Base-by-base conservation (phyloP, 2,797 vertebrate species). In the Falco biarmicus region DNA sequence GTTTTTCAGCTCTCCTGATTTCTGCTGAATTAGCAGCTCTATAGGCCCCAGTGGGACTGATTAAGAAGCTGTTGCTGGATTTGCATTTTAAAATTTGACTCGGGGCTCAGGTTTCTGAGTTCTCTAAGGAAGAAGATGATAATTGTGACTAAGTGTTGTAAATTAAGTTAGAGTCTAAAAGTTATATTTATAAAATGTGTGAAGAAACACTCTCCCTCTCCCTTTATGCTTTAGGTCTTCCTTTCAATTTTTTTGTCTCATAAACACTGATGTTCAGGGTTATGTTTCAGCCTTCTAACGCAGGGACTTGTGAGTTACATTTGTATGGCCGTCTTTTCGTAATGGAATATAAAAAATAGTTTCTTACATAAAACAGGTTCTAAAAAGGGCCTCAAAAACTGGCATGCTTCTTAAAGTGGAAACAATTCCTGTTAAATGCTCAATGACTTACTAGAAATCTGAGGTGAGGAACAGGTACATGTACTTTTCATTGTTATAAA, bases 11-110 rank as follows among this genome's bases (percentile, higher is more conserved):
- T 98, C 98, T 98, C 98, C 97, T 98, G 98, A 98, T 99, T 99
- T 99, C 98, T 99, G 99, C 99, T 99, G 99, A 99, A 99, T 99
- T 99, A 99, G 99, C 99, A 99, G 97, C 98, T 98, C 97, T 98
- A 78, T 97, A 97, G 97, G 98, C 98, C 98, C 98, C 97, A 94
- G 97, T 98, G 99, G 99, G 98, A 97, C 98, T 98, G 98, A 98
- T 99, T 99, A 99, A 98, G 98, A 98, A 98, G 98, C 98, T 98
- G 97, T 97, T 98, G 97, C 96, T 97, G 97, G 98, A 98, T 99
- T 99, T 98, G 98, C 98, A 97, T 96, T 98, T 98, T 98, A 98
- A 98, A 98, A 97, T 97, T 98, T 95, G 97, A 98, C 96, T 97
- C 95, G 94, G 51, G 97, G 97, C 96, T 97, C 94, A 96, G 91